Conservation (phyloP, 1,140 invertebrate species). For the Aethina tumida region DNA sequence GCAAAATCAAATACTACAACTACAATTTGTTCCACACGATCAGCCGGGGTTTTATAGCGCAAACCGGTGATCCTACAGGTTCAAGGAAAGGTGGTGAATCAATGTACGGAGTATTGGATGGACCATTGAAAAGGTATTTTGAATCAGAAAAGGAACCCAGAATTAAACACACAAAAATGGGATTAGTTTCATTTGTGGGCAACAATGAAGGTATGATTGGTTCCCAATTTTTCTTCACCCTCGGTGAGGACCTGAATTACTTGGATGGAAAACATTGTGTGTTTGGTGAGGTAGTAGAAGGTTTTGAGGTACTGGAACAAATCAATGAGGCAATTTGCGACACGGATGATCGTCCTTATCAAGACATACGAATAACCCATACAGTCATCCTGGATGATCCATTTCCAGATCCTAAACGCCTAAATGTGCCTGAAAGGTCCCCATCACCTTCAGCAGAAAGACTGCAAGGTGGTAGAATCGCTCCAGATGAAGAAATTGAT, state of each 20-base stretch:
- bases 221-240: conserved; percentile 96
- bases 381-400: conserved; percentile 96
- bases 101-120: conserved; percentile 72
- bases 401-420: conserved; percentile 74
- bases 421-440: conserved; percentile 71
- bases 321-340: conserved; percentile 95
- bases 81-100: conserved; percentile 88
- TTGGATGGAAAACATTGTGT: conserved; percentile 92
- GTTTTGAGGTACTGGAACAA: conserved; percentile 68
- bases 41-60: conserved; percentile 90
- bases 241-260: conserved; percentile 81
- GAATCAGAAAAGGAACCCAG: conserved; percentile 84
- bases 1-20: conserved; percentile 99
- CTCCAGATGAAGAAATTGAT: conserved; percentile 90
- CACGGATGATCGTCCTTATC: conserved; percentile 80
- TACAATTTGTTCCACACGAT: conserved; percentile 89
- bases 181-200: conserved; percentile 83
- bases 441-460: conserved; percentile 79
- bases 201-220: conserved; percentile 88
- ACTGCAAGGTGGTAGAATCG: conserved; percentile 74
- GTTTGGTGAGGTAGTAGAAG: conserved; percentile 93
- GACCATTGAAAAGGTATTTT: conserved; percentile 83
- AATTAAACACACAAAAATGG: conserved; percentile 79
- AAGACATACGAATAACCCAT: conserved; percentile 95
- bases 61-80: conserved; percentile 94